A percentile compares a stretch with the other conserved stretches of the same genome.
Conservation (phyloP, 2,888 invertebrate genomes). For the Drosophila birchii region DNA sequence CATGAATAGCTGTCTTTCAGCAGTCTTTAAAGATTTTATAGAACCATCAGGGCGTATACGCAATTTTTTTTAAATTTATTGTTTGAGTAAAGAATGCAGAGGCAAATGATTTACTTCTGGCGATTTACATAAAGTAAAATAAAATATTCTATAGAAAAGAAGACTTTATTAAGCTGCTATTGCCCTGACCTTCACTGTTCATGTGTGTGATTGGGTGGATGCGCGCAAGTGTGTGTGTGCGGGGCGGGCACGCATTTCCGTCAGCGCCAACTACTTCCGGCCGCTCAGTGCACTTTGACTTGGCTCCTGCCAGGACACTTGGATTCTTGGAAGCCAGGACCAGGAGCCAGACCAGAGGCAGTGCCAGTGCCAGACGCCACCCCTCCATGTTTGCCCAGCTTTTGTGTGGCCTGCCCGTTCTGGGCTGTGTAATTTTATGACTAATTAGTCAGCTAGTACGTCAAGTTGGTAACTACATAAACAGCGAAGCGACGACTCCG, state of each 20-base stretch:
- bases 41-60: neutral
- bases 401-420: constrained; percentile 49
- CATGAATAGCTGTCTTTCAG: neutral
- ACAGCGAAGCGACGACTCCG: constrained; percentile 49
- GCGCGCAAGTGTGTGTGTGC: constrained; percentile 1
- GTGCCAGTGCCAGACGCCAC: constrained; percentile 13
- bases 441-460: constrained; percentile 78
- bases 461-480: constrained; percentile 66
- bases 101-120: neutral
- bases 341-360: constrained; percentile 5
- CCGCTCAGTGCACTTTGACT: constrained; percentile 73
- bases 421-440: constrained; percentile 76
- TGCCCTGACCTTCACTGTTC: constrained; percentile 2
- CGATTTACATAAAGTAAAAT: neutral
- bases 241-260: constrained; percentile 72
- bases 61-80: neutral
- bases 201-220: neutral
- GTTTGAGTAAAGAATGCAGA: neutral
- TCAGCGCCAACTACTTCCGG: constrained; percentile 74
- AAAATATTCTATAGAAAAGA: neutral
- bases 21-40: neutral
- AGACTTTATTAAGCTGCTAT: neutral
- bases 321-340: constrained; percentile 14
- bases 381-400: constrained; percentile 56
- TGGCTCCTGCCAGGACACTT: constrained; percentile 41